Evolutionary conservation across 2,797 vertebrate genomes (phyloP).

Genomic region (Allobates femoralis): DNA sequence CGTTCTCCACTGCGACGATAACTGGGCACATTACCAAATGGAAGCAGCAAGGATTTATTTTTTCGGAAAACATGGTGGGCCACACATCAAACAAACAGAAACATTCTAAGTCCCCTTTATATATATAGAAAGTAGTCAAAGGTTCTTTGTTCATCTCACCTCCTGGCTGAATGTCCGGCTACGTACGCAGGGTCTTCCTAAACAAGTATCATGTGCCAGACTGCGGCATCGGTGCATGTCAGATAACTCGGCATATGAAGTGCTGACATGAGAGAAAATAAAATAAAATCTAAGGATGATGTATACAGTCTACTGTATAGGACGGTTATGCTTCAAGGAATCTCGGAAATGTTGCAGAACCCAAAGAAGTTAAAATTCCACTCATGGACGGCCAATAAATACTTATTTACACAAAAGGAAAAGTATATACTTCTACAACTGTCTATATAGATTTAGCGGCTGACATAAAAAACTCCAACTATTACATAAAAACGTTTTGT

Average conservation of each 20-base stretch:
- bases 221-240: constrained; percentile 34
- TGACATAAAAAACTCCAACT: background rate
- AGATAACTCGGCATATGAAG: constrained; percentile 46
- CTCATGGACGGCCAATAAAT: background rate
- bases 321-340: constrained; percentile 14
- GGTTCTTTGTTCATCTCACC: constrained; percentile 54
- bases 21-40: constrained; percentile 57
- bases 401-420: constrained; percentile 30
- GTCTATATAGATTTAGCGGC: background rate
- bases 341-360: constrained; percentile 23
- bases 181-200: constrained; percentile 51
- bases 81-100: constrained; percentile 58
- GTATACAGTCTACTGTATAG: constrained; percentile 33
- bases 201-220: constrained; percentile 53
- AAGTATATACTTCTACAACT: constrained; percentile 15
- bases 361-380: constrained; percentile 35
- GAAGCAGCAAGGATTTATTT: constrained; percentile 41
- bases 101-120: constrained; percentile 54
- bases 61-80: constrained; percentile 57
- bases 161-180: constrained; percentile 37
- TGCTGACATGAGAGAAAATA: constrained; percentile 48
- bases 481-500: background rate
- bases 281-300: constrained; percentile 29
- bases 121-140: constrained; percentile 44
- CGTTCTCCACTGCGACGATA: constrained; percentile 38